Base-by-base conservation (phyloP, 1,140 invertebrate genomes). In the Centruroides vittatus region DNA sequence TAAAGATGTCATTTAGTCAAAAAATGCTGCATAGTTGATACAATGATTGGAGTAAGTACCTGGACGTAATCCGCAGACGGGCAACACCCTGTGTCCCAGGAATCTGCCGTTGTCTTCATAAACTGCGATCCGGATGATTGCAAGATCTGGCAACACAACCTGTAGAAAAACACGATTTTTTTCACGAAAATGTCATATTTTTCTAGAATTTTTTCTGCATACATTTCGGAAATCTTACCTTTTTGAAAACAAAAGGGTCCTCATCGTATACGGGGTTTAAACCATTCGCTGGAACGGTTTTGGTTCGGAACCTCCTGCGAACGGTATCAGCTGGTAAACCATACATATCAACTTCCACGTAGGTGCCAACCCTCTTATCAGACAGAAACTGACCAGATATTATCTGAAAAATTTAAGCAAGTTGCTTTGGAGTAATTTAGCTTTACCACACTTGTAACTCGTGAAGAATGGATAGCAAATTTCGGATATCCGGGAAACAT, bases 331-430 rank as follows among this genome's bases (percentile, higher is more conserved):
- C 94, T 0, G 96, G 94, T 62, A 99, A 77, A 1, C 95, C 96
- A 73, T 95, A 99, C 95, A 98, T 98, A 71, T 99, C 95, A 23
- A 98, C 94, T 75, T 99, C 96, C 3, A 99, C 92, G 72, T 94
- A 99, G 1, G 93, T 98, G 13, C 94, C 94, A 13, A 92, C 86
- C 66, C 93, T 83, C 73, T 93, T 95, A 69, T 99, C 95, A 4
- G 88, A 93, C 54, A 99, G 77, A 76, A 99, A 94, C 77, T 98
- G 95, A 0, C 90, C 84, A 57, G 83, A 85, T 64, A 85, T 81
- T n/a, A 84, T 79, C 81, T 84, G 8, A 55, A 55, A 36, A 8
- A 46, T 55, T 47, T 5, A 12, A 47, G 36, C 3, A 5, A 35
- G 5, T 8, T 41, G 41, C 5, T 41, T 41, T 41, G 23, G 23